Evolutionary conservation across 1,140 invertebrate species (phyloP), one percentile per base, ranked within the genome.

Genomic region (Frieseomelitta varia): DNA sequence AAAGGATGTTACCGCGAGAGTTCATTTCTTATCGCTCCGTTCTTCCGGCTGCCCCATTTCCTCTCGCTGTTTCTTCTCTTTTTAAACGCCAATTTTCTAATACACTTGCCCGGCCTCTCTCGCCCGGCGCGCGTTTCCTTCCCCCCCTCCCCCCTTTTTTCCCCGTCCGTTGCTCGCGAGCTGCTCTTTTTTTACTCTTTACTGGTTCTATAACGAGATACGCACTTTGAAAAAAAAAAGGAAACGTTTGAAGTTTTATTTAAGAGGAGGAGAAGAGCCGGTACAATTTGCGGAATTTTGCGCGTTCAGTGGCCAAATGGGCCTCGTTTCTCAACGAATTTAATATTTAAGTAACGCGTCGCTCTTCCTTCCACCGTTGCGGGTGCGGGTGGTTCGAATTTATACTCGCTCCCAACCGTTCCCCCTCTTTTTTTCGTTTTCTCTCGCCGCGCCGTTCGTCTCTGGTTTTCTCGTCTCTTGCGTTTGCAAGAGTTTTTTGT

Each of bases 321-420:
- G 39, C 12, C 53, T 65, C 73, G 68, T 79, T 85, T 24, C 63
- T 79, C 78, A 51, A 61, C 79, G 83, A 79, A 79, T 85, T 87
- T 88, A 88, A 82, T 88, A 88, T 88, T 85, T 80, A 83, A 78
- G 76, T 78, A 87, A 87, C 78, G 39, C 78, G 69, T 24, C 39
- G 15, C 24, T 69, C 58, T 71, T 69, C 53, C 69, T 65, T 61
- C 69, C 47, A 68, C 53, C 51, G 24, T n/a, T 6, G 4, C 4
- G 39, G 39, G 4, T 6, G 39, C 39, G 39, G 39, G 4, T 39
- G 65, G 21, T 39, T 71, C 68, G 68, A 71, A 27, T 68, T 34
- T 65, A 75, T 72, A 72, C 74, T 56, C 21, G 21, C n/a, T 61
- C 11, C 24, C 12, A 1, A 8, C 58, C 14, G 61, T 6, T 27